phyloP scores from a whole-genome alignment of 2,113 vertebrate genomes.

The Zosterops pallidus region DNA sequence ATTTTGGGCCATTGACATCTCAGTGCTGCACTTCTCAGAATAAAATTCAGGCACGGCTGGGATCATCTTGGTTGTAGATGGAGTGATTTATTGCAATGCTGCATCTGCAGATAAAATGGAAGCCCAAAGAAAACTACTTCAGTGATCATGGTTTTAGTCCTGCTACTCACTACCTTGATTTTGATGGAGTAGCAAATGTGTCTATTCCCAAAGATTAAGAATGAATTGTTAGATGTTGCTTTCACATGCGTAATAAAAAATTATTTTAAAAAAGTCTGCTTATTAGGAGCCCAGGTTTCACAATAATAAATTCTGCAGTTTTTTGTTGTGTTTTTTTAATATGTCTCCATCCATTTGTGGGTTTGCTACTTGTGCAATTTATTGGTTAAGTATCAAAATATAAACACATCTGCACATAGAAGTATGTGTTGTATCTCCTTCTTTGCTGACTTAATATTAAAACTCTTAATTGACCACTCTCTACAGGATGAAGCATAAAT shows the following conservation, averaged over 20 bases:
- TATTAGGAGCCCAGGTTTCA: neutral
- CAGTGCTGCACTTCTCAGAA: neutral
- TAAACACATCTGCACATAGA: neutral
- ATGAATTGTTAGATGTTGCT: neutral
- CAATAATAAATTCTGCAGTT: neutral
- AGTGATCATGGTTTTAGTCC: neutral
- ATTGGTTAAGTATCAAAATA: neutral
- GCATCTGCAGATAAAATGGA: neutral
- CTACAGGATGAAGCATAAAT: neutral
- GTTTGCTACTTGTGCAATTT: neutral
- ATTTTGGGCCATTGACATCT: neutral
- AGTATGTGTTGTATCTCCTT: neutral
- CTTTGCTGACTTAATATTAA: neutral
- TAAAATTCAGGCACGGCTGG: neutral
- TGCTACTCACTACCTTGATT: neutral
- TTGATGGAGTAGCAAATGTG: neutral
- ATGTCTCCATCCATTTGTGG: neutral
- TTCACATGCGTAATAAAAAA: neutral
- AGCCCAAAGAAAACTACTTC: neutral
- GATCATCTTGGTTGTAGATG: neutral
- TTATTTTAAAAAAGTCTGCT: neutral
- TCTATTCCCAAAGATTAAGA: neutral
- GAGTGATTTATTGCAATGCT: neutral
- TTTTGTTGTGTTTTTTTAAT: neutral
- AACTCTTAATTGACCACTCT: neutral